phyloP scores from a whole-genome alignment of 1,140 invertebrate genomes.

The Pseudomyrmex flavicornis region DNA sequence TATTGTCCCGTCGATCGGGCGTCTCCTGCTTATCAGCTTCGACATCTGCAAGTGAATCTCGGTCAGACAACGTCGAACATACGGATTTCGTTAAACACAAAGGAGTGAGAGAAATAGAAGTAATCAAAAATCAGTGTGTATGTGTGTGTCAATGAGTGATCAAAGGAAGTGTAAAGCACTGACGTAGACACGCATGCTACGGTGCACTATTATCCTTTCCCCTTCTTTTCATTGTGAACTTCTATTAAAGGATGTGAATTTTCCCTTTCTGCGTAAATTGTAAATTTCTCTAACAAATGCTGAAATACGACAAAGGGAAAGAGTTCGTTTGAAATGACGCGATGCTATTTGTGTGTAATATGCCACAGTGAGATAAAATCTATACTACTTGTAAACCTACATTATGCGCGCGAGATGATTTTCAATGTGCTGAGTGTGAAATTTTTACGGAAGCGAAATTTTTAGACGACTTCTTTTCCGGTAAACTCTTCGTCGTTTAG shows the following conservation, averaged over 20 bases:
- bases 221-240: neutral
- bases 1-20: slow-evolving; percentile 76
- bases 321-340: slow-evolving; percentile 6
- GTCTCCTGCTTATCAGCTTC: slow-evolving; percentile 68
- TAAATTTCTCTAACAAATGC: neutral
- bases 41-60: slow-evolving; percentile 76
- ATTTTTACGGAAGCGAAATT: neutral
- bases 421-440: slow-evolving; percentile 4
- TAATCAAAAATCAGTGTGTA: slow-evolving; percentile 10
- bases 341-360: slow-evolving; percentile 14
- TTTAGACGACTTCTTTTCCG: too few species aligned
- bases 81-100: slow-evolving; percentile 6
- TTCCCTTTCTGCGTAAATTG: slow-evolving; percentile 6
- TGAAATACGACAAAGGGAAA: slow-evolving; percentile 11
- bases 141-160: slow-evolving; percentile 35
- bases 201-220: slow-evolving; percentile 39
- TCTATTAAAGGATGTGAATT: too few species aligned
- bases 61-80: slow-evolving; percentile 43
- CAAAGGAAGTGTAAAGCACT: slow-evolving; percentile 28
- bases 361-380: slow-evolving; percentile 8
- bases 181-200: slow-evolving; percentile 66
- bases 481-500: neutral
- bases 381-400: neutral
- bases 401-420: slow-evolving; percentile 2
- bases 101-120: slow-evolving; percentile 27